A percentile compares a stretch with the other conserved stretches of the same genome.
phyloP scores from a whole-genome alignment of 2,113 vertebrate genomes.

The Coracopsis vasa region DNA sequence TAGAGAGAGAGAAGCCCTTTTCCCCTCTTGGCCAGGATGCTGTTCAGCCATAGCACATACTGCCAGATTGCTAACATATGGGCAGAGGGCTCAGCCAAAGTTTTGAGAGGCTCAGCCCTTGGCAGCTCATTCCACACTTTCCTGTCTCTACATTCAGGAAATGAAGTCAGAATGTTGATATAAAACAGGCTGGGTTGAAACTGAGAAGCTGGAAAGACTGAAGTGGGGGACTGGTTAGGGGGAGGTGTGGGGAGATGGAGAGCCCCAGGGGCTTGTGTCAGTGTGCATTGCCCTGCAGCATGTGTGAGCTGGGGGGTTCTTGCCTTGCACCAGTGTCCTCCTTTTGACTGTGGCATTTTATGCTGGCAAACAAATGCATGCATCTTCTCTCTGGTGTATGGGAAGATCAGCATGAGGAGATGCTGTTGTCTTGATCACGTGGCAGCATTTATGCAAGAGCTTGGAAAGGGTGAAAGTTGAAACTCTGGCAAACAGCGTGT shows the following conservation, averaged over 20 bases:
- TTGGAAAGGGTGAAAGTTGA: not conserved
- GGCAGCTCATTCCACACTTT: slow-evolving; percentile 45
- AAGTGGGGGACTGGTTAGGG: not conserved
- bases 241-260: not conserved
- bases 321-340: not conserved
- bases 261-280: not conserved
- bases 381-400: not conserved
- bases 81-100: slow-evolving; percentile 54
- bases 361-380: not conserved
- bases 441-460: not conserved
- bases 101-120: slow-evolving; percentile 69
- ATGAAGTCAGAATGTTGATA: slow-evolving; percentile 80
- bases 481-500: not conserved
- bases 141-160: slow-evolving; percentile 74
- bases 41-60: slow-evolving; percentile 33
- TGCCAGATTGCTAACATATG: slow-evolving; percentile 75
- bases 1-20: slow-evolving; percentile 16
- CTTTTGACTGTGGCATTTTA: not conserved
- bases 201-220: slow-evolving; percentile 47
- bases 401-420: not conserved
- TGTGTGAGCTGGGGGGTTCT: not conserved
- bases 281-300: not conserved
- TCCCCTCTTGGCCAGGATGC: slow-evolving; percentile 41
- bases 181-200: slow-evolving; percentile 67
- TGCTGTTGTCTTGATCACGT: not conserved